Conservation (phyloP, 2,888 invertebrate genomes). For the Ophion obscuratus region DNA sequence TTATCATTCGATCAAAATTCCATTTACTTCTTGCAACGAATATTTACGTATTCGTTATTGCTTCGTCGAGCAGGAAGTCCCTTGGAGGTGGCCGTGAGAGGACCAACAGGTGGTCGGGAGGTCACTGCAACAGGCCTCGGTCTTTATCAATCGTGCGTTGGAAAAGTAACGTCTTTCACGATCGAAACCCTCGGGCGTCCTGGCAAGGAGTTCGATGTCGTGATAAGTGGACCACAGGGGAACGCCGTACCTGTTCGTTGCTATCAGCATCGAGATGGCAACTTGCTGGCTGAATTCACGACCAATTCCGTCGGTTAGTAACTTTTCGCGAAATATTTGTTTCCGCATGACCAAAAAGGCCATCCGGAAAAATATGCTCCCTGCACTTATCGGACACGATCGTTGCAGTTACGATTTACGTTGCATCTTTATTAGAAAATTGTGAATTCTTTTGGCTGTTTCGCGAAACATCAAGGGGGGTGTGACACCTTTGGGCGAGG, state of each 20-base stretch:
- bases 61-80: constrained; percentile 84
- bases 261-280: constrained; percentile 98
- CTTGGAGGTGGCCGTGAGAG: constrained; percentile 86
- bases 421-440: not conserved
- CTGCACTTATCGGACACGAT: not conserved
- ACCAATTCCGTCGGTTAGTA: constrained; percentile 89
- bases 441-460: not conserved
- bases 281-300: constrained; percentile 96
- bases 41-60: constrained; percentile 11
- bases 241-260: constrained; percentile 95
- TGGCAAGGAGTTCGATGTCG: constrained; percentile 95
- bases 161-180: constrained; percentile 93
- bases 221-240: constrained; percentile 92
- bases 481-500: too few species aligned
- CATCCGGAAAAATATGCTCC: not conserved
- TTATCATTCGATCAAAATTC: too few species aligned
- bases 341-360: too few species aligned
- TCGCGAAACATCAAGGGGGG: too few species aligned
- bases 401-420: not conserved
- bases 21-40: too few species aligned
- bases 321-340: not conserved
- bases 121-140: constrained; percentile 92
- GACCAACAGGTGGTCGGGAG: constrained; percentile 89
- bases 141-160: constrained; percentile 93
- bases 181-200: constrained; percentile 94